Base-by-base conservation (phyloP, 2,888 invertebrate genomes). In the Phengaris alcon region DNA sequence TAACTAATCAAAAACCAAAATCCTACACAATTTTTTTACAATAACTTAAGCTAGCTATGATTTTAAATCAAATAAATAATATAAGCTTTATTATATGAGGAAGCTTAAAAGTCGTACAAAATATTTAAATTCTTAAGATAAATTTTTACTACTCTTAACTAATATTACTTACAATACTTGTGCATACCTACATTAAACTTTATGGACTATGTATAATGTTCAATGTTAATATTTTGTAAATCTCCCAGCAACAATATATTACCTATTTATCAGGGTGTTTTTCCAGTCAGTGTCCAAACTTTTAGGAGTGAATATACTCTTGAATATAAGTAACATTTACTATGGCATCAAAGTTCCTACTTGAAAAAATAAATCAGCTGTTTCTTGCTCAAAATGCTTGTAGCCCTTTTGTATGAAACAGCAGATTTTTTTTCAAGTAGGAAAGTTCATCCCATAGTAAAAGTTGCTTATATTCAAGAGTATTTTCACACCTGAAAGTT, bases 41-140 rank as follows among this genome's bases (percentile, higher is more conserved):
- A 64, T 64, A 64, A 35, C 64, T 12, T 35, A 64, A 59, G 8
- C 8, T 59, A 59, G 8, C 10, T 15, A 59, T 5, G 10, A 64
- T 12, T 64, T 64, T 64, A 9, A 35, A 64, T 44, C 64, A 64
- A 9, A 64, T 64, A 59, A 59, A 59, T 59, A 59, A 15, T 57
- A 22, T 0, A 22, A 12, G 64, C 35, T 44, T 35, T 3, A 13
- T 64, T 64, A 64, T 64, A 35, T 64, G 6, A 35, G 6, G 5
- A 4, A 44, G 3, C 64, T 64, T 44, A 64, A n/a, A n/a, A 64
- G 35, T 64, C 13, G 44, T 64, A 64, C 35, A 64, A 64, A 44
- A 64, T 64, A 64, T 64, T 64, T 64, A 6, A 64, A 35, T 64
- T 52, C 52, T 52, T 52, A 2, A 52, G 12, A 52, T 52, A 12